Conservation (phyloP, 2,888 invertebrate species). For the Lepidonotus clava region DNA sequence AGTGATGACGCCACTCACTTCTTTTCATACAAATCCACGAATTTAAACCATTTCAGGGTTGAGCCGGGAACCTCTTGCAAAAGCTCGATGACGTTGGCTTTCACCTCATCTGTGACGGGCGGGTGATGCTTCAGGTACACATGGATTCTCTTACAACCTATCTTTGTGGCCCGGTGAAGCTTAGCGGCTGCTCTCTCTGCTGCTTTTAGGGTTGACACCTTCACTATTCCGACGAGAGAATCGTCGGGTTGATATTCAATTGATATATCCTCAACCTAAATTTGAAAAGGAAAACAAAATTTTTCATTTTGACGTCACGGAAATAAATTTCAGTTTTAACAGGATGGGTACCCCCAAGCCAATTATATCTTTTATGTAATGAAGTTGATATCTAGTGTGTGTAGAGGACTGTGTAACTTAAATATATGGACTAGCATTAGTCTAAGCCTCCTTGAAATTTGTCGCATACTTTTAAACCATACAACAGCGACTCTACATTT, state of each 20-base stretch:
- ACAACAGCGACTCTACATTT: too few species aligned
- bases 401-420: too few species aligned
- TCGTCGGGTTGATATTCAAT: background rate
- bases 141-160: conserved; percentile 6
- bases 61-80: background rate
- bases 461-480: too few species aligned
- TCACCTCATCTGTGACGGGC: background rate
- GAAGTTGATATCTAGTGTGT: too few species aligned
- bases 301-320: too few species aligned
- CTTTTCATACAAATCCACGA: conserved; percentile 31
- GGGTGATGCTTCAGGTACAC: background rate
- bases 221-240: conserved; percentile 16
- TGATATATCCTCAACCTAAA: conserved; percentile 21
- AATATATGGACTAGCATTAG: too few species aligned
- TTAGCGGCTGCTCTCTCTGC: conserved; percentile 8
- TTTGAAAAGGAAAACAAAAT: background rate
- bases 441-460: too few species aligned
- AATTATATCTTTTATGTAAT: too few species aligned
- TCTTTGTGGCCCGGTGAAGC: conserved; percentile 9
- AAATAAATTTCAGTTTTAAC: too few species aligned
- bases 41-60: conserved; percentile 33
- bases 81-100: background rate
- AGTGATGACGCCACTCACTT: too few species aligned
- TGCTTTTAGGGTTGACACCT: background rate
- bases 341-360: too few species aligned